Percentiles rank a stretch among this genome's conserved stretches.
Conservation (phyloP, 2,113 vertebrate species). For the Baryphthengus martii region DNA sequence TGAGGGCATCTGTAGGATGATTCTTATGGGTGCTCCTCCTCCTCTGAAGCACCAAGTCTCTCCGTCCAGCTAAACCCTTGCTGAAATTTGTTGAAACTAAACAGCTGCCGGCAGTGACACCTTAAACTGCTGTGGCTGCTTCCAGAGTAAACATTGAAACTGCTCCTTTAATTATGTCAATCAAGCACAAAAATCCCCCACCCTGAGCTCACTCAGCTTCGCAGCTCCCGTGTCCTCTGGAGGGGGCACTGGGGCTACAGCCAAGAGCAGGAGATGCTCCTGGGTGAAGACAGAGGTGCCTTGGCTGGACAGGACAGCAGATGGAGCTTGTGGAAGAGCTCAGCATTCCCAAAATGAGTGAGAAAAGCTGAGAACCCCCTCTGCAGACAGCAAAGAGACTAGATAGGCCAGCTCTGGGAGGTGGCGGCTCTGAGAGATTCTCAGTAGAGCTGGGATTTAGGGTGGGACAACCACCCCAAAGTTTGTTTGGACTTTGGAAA, state of each 20-base stretch:
- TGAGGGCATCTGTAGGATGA: accelerated
- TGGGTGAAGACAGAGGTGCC: accelerated
- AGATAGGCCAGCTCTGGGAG: accelerated
- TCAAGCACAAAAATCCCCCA: background rate
- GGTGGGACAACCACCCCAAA: background rate
- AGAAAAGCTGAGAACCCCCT: background rate
- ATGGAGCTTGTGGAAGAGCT: background rate
- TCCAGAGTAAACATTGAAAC: constrained; percentile 47
- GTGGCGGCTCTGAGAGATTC: background rate
- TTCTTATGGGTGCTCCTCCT: background rate
- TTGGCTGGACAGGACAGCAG: background rate
- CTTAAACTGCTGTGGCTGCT: constrained; percentile 26
- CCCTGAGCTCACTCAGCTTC: accelerated
- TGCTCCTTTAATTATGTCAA: constrained; percentile 48
- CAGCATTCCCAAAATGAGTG: accelerated
- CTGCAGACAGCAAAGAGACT: background rate
- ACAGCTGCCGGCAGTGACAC: constrained; percentile 47
- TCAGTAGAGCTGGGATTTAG: background rate
- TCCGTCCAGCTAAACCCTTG: background rate
- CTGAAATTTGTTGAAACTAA: constrained; percentile 20
- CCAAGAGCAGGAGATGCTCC: background rate
- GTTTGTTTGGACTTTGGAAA: background rate
- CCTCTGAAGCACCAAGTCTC: background rate
- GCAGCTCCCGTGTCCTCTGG: background rate
- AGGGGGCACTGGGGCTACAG: background rate